These are phyloP conservation scores for Vultur gryphus DNA, from an alignment of 2,797 vertebrate species.

Conservation along the genomic window DNA sequence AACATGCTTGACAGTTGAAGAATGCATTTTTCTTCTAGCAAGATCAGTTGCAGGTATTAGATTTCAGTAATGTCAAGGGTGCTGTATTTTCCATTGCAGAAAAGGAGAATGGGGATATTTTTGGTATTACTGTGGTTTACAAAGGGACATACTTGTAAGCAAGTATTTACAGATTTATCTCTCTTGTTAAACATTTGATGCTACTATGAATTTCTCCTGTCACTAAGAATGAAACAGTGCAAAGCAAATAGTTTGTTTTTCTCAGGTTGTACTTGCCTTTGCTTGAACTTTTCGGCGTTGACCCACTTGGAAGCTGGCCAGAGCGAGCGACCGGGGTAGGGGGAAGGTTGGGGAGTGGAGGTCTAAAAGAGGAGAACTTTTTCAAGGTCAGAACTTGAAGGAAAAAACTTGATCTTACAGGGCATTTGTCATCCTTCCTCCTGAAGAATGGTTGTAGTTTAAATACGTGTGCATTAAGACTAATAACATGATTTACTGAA, in stretches of 20 bases:
- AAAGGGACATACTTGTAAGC: neutral
- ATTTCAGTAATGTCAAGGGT: neutral
- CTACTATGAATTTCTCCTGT: neutral
- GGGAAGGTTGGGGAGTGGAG: neutral
- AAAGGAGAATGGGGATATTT: neutral
- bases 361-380: neutral
- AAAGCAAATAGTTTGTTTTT: neutral
- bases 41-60: neutral
- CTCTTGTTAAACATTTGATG: neutral
- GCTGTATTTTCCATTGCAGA: neutral
- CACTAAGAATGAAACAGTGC: neutral
- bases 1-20: conserved; percentile 21
- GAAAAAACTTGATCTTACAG: neutral
- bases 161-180: conserved; percentile 23
- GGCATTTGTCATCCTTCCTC: neutral
- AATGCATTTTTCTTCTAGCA: neutral
- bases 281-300: neutral
- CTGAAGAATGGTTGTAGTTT: neutral
- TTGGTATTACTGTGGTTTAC: neutral
- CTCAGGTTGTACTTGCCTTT: neutral
- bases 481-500: neutral
- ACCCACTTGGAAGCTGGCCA: neutral
- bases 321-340: neutral
- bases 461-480: neutral
- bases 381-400: neutral